A percentile compares a stretch with the other conserved stretches of the same genome.
These are phyloP conservation scores for Cylas formicarius DNA, from an alignment of 1,140 invertebrate species.

Conservation along the genomic window DNA sequence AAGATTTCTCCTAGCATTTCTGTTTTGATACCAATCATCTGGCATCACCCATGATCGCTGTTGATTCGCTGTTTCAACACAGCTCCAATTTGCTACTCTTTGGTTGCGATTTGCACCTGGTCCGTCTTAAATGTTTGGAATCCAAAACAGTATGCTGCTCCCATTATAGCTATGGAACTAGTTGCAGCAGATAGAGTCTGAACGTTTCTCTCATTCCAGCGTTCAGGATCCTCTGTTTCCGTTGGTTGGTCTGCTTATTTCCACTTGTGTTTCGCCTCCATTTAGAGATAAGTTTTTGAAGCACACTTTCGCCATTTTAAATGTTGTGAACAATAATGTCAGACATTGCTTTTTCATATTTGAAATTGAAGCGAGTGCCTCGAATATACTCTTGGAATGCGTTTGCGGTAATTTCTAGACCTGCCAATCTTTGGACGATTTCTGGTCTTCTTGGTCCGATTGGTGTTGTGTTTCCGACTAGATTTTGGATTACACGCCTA, in stretches of 20 bases:
- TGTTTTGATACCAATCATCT: conserved; percentile 22
- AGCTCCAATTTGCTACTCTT: conserved; percentile 20
- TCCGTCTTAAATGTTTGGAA: conserved; percentile 16
- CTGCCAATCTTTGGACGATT: conserved; percentile 19
- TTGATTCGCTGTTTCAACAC: conserved; percentile 8
- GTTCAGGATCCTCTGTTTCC: conserved; percentile 14
- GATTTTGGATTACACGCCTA: conserved; percentile 12
- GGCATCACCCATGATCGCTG: conserved; percentile 21
- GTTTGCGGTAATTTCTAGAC: conserved; percentile 20
- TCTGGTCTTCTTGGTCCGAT: conserved; percentile 23
- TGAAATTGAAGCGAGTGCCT: conserved; percentile 24
- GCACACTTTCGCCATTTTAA: conserved; percentile 21
- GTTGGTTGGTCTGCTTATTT: conserved; percentile 13
- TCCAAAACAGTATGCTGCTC: conserved; percentile 17
- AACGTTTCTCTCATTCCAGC: conserved; percentile 11
- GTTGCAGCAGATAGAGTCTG: conserved; percentile 18
- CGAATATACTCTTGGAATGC: conserved; percentile 20
- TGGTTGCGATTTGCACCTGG: conserved; percentile 4
- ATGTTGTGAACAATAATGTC: conserved; percentile 24
- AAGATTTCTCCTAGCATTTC: conserved; percentile 19
- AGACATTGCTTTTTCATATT: conserved; percentile 20
- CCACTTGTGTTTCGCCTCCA: conserved; percentile 23
- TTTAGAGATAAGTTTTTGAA: conserved; percentile 16
- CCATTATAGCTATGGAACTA: conserved; percentile 17
- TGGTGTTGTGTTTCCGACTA: conserved; percentile 13